A percentile compares a stretch with the other conserved stretches of the same genome.
These are phyloP conservation scores for Diceros bicornis DNA, from an alignment of 2,797 vertebrate species.

Conservation along the genomic window DNA sequence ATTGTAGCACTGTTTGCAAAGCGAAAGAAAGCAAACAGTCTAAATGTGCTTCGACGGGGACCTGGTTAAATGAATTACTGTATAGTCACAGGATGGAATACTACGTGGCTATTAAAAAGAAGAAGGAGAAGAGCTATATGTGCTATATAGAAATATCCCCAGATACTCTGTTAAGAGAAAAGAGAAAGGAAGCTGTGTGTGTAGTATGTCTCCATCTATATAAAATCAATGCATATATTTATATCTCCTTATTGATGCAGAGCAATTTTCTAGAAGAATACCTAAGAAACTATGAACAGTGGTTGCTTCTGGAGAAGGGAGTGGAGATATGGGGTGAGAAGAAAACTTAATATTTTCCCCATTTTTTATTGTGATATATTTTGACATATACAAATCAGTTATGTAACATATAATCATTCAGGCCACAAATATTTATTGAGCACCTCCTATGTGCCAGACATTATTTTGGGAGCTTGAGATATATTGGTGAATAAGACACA, in stretches of 20 bases:
- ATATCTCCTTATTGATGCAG: background rate
- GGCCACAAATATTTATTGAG: background rate
- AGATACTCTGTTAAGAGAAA: background rate
- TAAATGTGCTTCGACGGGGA: background rate
- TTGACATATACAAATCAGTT: background rate
- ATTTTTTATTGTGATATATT: background rate
- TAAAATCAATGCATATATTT: background rate
- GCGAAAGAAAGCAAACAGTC: background rate
- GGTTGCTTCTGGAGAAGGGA: background rate
- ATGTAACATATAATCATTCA: background rate
- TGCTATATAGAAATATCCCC: background rate
- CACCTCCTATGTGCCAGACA: background rate
- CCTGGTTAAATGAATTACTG: background rate
- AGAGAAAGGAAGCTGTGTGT: background rate
- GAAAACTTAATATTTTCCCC: background rate
- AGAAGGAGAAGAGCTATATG: background rate
- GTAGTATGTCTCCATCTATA: background rate
- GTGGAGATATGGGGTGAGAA: background rate
- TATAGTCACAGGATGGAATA: background rate
- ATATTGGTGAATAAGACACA: background rate
- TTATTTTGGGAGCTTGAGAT: background rate
- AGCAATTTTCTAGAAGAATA: background rate
- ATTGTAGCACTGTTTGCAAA: accelerated
- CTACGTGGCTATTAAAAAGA: background rate
- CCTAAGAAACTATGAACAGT: too few species aligned